Evolutionary conservation across 2,797 vertebrate species (phyloP).

Genomic region (Eleutherodactylus coqui): DNA sequence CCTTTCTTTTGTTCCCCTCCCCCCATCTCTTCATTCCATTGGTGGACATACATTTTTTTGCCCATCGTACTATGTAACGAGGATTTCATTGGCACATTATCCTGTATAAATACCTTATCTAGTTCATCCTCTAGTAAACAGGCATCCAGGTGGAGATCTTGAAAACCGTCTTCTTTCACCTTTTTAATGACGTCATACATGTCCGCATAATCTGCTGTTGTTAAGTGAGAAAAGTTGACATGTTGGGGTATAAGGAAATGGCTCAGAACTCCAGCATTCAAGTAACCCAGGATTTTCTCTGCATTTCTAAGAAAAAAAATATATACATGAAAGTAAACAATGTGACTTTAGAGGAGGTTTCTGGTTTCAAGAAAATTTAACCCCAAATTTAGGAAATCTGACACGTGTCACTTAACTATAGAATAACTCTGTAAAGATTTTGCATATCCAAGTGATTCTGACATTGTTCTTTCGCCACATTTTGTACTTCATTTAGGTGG

Average conservation of each 20-base stretch:
- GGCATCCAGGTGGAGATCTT: constrained; percentile 85
- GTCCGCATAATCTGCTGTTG: constrained; percentile 86
- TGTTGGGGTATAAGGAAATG: constrained; percentile 92
- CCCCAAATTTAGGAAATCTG: not conserved
- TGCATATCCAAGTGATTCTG: too few relatives aligned
- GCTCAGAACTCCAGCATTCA: constrained; percentile 86
- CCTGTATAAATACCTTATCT: constrained; percentile 80
- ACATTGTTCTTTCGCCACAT: too few relatives aligned
- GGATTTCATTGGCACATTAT: too few relatives aligned
- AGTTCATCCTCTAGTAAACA: constrained; percentile 92
- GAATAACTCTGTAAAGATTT: too few relatives aligned
- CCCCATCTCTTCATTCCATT: too few relatives aligned
- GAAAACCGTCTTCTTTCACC: constrained; percentile 85
- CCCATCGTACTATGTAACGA: too few relatives aligned
- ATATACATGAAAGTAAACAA: not conserved
- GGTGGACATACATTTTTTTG: too few relatives aligned
- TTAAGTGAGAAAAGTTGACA: constrained; percentile 91
- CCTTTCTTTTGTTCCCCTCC: too few relatives aligned
- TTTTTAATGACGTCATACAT: constrained; percentile 91
- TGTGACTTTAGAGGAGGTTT: too few relatives aligned
- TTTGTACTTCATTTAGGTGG: too few relatives aligned
- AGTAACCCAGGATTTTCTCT: constrained; percentile 91
- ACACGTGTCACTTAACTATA: too few relatives aligned
- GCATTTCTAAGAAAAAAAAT: constrained; percentile 79
- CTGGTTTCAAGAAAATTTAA: not conserved